phyloP scores from a whole-genome alignment of 2,888 invertebrate genomes.

The Celastrina argiolus region DNA sequence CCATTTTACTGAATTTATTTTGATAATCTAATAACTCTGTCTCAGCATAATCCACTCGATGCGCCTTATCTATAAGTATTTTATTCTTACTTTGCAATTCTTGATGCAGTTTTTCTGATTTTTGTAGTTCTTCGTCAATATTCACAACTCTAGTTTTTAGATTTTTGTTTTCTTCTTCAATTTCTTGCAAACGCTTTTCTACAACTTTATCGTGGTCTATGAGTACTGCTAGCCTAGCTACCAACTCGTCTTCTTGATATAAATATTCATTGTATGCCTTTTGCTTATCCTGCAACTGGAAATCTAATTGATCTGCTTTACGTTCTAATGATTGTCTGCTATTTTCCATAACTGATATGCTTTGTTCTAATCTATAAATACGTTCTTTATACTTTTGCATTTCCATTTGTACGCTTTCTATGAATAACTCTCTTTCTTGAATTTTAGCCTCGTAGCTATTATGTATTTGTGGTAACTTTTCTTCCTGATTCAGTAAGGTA shows the following conservation, averaged over 20 bases:
- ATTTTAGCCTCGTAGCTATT: slow-evolving; percentile 81
- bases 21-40: slow-evolving; percentile 50
- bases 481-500: slow-evolving; percentile 53
- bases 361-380: slow-evolving; percentile 82
- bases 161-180: slow-evolving; percentile 75
- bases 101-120: slow-evolving; percentile 61
- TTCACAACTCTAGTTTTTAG: slow-evolving; percentile 74
- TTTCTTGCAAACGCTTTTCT: slow-evolving; percentile 79
- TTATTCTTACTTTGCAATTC: slow-evolving; percentile 62
- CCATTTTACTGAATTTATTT: slow-evolving; percentile 62
- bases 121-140: slow-evolving; percentile 72
- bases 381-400: slow-evolving; percentile 80
- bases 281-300: slow-evolving; percentile 78
- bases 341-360: slow-evolving; percentile 79
- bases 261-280: slow-evolving; percentile 78
- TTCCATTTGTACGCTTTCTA: slow-evolving; percentile 84
- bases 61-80: slow-evolving; percentile 53
- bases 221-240: slow-evolving; percentile 79
- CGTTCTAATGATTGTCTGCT: slow-evolving; percentile 78
- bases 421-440: slow-evolving; percentile 84
- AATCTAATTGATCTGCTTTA: slow-evolving; percentile 79
- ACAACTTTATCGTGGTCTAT: slow-evolving; percentile 80
- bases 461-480: slow-evolving; percentile 57
- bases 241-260: slow-evolving; percentile 80
- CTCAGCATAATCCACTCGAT: slow-evolving; percentile 51